Conservation (phyloP, 2,113 vertebrate genomes). For the Corydoras sp. region DNA sequence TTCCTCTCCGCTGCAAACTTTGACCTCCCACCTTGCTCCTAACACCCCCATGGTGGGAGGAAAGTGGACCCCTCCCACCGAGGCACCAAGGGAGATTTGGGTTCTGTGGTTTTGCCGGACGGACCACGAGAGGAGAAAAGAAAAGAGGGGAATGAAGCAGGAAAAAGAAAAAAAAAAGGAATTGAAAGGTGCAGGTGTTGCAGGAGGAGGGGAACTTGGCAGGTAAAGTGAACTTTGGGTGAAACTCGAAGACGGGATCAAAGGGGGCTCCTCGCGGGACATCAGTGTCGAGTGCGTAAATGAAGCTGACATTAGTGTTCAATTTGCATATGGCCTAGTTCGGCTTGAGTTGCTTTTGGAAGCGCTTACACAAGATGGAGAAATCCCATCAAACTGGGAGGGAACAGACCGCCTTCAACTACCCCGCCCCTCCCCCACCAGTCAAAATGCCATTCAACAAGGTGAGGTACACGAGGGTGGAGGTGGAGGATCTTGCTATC, state of each 20-base stretch:
- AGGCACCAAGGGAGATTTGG: slow-evolving; percentile 78
- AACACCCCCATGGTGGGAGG: slow-evolving; percentile 73
- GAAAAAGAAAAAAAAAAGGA: neutral
- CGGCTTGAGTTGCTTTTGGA: slow-evolving; percentile 61
- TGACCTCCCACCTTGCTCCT: slow-evolving; percentile 86
- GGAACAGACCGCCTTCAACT: slow-evolving; percentile 59
- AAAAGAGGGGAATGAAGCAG: no score
- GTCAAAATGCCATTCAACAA: slow-evolving; percentile 60
- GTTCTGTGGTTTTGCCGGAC: slow-evolving; percentile 7
- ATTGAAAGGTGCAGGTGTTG: slow-evolving; percentile 19
- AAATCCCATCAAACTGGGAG: slow-evolving; percentile 55
- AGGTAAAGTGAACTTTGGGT: slow-evolving; percentile 65
- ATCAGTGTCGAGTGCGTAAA: slow-evolving; percentile 51
- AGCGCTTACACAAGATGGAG: slow-evolving; percentile 56
- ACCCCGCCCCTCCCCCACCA: slow-evolving; percentile 24
- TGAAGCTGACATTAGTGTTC: slow-evolving; percentile 56
- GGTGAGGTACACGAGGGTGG: no score
- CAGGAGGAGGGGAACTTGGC: slow-evolving; percentile 43
- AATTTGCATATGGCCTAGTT: slow-evolving; percentile 63
- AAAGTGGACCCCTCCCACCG: slow-evolving; percentile 84
- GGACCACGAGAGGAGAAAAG: no score
- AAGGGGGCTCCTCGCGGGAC: slow-evolving; percentile 67
- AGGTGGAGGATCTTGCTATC: no score
- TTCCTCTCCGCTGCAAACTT: slow-evolving; percentile 89
- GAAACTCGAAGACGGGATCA: slow-evolving; percentile 67